Base-by-base conservation (phyloP, 2,797 vertebrate genomes). In the Ispidina lecontei region DNA sequence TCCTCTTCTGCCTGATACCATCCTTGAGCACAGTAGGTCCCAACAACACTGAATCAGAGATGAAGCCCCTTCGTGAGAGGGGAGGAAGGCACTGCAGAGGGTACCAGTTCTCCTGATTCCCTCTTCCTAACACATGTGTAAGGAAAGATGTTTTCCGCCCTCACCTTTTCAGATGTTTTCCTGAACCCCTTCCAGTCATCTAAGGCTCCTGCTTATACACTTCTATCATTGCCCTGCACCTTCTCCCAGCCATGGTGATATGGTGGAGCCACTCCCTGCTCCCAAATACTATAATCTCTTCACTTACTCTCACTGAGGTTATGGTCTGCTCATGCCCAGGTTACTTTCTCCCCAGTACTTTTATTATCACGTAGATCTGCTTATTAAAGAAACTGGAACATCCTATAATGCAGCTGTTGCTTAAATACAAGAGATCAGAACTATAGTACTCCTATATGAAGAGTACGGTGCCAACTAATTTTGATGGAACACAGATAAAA, bases 1-100 rank as follows among this genome's bases (percentile, higher is more conserved):
- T 67, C 39, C 19, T 22, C 7, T 55, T 67, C 18, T 60, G 29
- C n/a, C 8, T 3, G 4, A 49, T 7, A 62, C 12, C 1, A 4
- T 22, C 44, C 54, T 15, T 1, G 2, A 68, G 22, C 22, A 44
- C 37, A 65, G 17, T 0, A 0, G 25, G 55, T 68, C 55, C 26
- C 46, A 56, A 41, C 26, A 39, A n/a, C 41, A 55, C 22, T 54
- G 17, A 76, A n/a, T 35, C 52, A 88, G 55, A 20, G 14, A 69
- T 31, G 41, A 75, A 7, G 21, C 10, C 63, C 20, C 18, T 47
- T 58, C 52, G 26, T 2, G 2, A 41, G 10, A 87, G 37, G 20
- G 9, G 5, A 67, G 20, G 0, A 4, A 81, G 25, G 10, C 16
- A 49, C 8, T 72, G 43, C 33, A 79, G 31, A 69, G 4, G 16